Conservation (phyloP, 2,888 invertebrate genomes). For the Prionchulus punctatus region DNA sequence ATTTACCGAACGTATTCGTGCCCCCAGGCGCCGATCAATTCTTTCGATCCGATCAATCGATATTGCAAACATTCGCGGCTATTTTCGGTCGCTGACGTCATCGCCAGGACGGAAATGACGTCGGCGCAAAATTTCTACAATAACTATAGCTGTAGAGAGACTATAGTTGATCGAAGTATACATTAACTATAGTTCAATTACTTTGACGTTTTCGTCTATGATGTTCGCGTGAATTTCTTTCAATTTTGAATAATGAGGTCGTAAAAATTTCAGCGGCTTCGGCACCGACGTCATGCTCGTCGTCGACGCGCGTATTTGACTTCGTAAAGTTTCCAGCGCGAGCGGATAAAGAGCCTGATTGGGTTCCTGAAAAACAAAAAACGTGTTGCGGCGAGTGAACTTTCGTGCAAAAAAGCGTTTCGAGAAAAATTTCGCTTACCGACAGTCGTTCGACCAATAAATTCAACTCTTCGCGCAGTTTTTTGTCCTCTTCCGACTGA, state of each 20-base stretch:
- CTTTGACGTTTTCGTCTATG: too few relatives aligned
- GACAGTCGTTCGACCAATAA: constrained; percentile 66
- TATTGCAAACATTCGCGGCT: constrained; percentile 71
- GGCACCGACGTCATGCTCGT: constrained; percentile 99
- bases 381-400: too few relatives aligned
- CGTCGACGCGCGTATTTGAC: constrained; percentile 81
- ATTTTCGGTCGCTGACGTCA: constrained; percentile 50
- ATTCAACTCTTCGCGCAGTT: constrained; percentile 72
- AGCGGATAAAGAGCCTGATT: constrained; percentile 58
- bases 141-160: too few relatives aligned
- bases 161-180: too few relatives aligned
- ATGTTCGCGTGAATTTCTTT: constrained; percentile 72
- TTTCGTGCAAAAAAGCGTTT: too few relatives aligned
- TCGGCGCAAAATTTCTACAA: constrained; percentile 65
- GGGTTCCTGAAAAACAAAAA: constrained; percentile 49
- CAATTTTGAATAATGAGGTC: constrained; percentile 71
- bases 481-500: constrained; percentile 83
- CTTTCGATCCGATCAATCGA: constrained; percentile 60
- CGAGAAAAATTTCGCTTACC: too few relatives aligned
- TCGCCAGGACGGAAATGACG: constrained; percentile 89
- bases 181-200: too few relatives aligned
- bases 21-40: constrained; percentile 90
- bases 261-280: constrained; percentile 87
- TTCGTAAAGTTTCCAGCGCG: constrained; percentile 70
- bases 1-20: constrained; percentile 92